Evolutionary conservation across 2,113 vertebrate species (phyloP), one percentile per base, ranked within the genome.

Genomic region (Sturnira hondurensis): DNA sequence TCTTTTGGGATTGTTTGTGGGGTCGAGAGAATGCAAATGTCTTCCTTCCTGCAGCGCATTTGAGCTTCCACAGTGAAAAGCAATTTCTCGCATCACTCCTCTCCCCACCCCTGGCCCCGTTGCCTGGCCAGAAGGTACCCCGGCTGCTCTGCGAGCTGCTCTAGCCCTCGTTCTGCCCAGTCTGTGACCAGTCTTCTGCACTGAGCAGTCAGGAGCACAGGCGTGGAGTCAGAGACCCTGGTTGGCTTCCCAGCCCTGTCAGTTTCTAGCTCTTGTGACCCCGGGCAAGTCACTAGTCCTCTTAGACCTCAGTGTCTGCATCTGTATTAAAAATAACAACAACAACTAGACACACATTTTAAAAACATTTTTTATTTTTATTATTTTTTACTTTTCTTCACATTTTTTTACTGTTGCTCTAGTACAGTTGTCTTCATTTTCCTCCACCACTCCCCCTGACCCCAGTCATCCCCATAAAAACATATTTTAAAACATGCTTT

Each of bases 181-280:
- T 14, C 47, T 38, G 20, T 61, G 33, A 77, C 33, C n/a, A 8
- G 15, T 10, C 71, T 7, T 1, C 4, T 2, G 0, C 3, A 9
- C 7, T 0, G 5, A 1, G 17, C 7, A 14, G 17, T 17, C 4
- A 19, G 47, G 65, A 63, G 41, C 26, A 5, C 19, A 19, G 58
- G 5, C 4, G 14, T 15, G 26, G 52, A 36, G 20, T 5, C 50
- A 11, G 71, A 50, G 71, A n/a, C 41, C 50, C 24, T 1, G 41
- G 7, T 68, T 22, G 38, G 33, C 41, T 50, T 78, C 61, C 61
- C 11, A 33, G 52, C 6, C n/a, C 76, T 88, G 61, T 31, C 43
- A 0, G 7, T 43, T 45, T 54, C 43, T 52, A n/a, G 31, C 20
- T 43, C 8, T 20, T 20, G 47, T 67, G 13, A 24, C 38, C 58